Evolutionary conservation across 2,113 vertebrate genomes (phyloP).

Genomic region (Rhadina sibilatrix): DNA sequence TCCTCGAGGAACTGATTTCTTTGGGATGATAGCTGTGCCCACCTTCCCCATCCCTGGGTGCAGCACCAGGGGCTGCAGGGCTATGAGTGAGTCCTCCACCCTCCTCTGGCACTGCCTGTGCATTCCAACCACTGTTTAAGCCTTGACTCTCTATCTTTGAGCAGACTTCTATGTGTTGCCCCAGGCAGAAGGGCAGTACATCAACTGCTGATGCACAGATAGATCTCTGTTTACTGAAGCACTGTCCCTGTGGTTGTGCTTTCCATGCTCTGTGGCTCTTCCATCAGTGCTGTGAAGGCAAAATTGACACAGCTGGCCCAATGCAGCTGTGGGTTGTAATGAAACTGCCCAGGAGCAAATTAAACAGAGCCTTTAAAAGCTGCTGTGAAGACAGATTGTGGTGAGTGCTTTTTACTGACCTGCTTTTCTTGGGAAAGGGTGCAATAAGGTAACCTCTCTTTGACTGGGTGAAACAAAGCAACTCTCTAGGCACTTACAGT

Average conservation of each 20-base stretch:
- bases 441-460: not conserved
- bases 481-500: not conserved
- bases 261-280: not conserved
- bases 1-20: not conserved
- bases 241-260: not conserved
- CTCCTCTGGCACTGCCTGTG: not conserved
- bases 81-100: fast-evolving
- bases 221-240: not conserved
- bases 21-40: fast-evolving
- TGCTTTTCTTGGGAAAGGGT: not conserved
- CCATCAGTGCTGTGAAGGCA: not conserved
- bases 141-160: not conserved
- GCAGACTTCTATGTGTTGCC: not conserved
- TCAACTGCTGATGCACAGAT: not conserved
- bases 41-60: not conserved
- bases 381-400: not conserved
- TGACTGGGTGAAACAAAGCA: not conserved
- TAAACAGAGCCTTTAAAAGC: not conserved
- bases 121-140: not conserved
- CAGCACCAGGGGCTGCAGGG: fast-evolving
- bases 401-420: not conserved
- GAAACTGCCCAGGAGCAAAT: not conserved
- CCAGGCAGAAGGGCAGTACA: not conserved
- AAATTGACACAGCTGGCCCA: not conserved
- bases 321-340: not conserved